phyloP scores from a whole-genome alignment of 2,797 vertebrate genomes.

The Alosa sapidissima region DNA sequence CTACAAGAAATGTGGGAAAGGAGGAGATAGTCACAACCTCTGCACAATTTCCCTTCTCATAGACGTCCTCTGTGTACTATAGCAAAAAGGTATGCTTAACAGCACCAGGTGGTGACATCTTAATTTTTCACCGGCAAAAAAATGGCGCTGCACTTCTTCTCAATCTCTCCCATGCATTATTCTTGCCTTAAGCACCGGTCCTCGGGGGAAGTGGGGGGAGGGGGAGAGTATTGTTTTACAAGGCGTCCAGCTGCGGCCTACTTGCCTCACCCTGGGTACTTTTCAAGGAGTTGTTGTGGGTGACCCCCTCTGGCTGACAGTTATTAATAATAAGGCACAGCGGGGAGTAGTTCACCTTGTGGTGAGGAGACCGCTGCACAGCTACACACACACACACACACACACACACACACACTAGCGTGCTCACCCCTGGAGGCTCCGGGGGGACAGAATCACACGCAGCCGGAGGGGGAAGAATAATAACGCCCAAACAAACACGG shows the following conservation, averaged over 20 bases:
- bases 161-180: conserved; percentile 68
- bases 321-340: conserved; percentile 77
- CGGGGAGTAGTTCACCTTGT: conserved; percentile 74
- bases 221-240: conserved; percentile 68
- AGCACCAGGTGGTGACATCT: conserved; percentile 69
- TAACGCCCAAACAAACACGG: conserved; percentile 26
- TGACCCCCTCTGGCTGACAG: conserved; percentile 72
- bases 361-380: conserved; percentile 50
- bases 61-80: conserved; percentile 49
- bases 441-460: conserved; percentile 42
- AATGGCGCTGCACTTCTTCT: conserved; percentile 51
- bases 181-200: conserved; percentile 66
- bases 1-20: background rate
- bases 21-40: background rate
- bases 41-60: conserved; percentile 47
- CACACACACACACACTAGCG: no score
- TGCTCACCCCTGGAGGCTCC: conserved; percentile 52
- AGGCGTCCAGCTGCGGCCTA: conserved; percentile 69
- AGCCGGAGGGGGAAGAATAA: conserved; percentile 37
- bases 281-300: conserved; percentile 71
- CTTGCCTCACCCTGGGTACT: conserved; percentile 69
- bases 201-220: conserved; percentile 57
- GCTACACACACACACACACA: no score
- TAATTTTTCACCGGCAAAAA: conserved; percentile 67
- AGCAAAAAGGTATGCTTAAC: conserved; percentile 60